phyloP scores from a whole-genome alignment of 92 coral and sea anemone species.

The Galaxea fascicularis region DNA sequence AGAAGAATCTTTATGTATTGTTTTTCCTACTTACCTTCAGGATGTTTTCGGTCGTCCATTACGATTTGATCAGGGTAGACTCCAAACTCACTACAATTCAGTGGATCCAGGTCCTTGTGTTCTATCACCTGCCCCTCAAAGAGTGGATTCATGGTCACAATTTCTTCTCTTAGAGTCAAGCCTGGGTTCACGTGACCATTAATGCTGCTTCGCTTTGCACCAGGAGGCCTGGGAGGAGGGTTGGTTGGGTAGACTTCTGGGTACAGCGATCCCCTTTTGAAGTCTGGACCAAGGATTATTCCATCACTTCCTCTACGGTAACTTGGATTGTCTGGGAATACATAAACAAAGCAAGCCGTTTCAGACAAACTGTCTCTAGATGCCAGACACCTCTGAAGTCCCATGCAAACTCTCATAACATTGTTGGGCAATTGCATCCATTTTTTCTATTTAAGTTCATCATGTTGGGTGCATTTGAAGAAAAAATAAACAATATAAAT shows the following conservation, averaged over 20 bases:
- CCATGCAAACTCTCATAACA: too few species aligned
- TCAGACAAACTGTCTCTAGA: not conserved
- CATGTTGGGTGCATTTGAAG: too few species aligned
- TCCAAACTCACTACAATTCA: constrained; percentile 41
- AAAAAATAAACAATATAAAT: too few species aligned
- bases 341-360: not conserved
- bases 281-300: constrained; percentile 22
- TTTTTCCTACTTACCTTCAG: constrained; percentile 3
- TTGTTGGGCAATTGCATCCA: too few species aligned
- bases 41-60: constrained; percentile 17
- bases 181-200: constrained; percentile 46
- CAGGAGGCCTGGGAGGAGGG: constrained; percentile 50
- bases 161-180: constrained; percentile 26
- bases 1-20: too few species aligned
- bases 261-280: constrained; percentile 23
- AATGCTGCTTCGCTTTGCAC: constrained; percentile 26
- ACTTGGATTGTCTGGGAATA: constrained; percentile 23
- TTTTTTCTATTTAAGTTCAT: too few species aligned
- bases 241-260: constrained; percentile 29
- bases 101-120: constrained; percentile 35
- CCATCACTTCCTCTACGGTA: constrained; percentile 31
- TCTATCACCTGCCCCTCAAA: constrained; percentile 42
- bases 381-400: too few species aligned
- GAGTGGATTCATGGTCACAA: constrained; percentile 44
- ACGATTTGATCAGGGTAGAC: constrained; percentile 31